phyloP scores from a whole-genome alignment of 2,113 vertebrate genomes.

The Boulengeromyrus knoepffleri region DNA sequence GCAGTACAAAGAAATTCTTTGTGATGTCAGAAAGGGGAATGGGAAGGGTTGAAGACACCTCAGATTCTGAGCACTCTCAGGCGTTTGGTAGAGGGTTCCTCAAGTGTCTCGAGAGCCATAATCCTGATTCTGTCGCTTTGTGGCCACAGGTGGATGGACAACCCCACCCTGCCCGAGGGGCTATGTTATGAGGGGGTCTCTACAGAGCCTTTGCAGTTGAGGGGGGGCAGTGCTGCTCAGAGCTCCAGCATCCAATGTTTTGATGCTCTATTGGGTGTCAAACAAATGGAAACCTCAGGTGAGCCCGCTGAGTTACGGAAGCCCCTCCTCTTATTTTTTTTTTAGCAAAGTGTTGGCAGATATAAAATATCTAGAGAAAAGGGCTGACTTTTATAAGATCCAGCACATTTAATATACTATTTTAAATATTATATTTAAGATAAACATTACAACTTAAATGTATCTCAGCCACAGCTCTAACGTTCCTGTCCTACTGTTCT shows the following conservation, averaged over 20 bases:
- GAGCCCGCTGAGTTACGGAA: not conserved
- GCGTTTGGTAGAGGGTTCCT: conserved; percentile 25
- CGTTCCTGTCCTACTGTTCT: too few relatives aligned
- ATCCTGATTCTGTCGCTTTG: not conserved
- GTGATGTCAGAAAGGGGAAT: too few relatives aligned
- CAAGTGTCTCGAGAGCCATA: not conserved
- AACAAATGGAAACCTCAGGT: conserved; percentile 46
- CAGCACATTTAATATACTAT: not conserved
- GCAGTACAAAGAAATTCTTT: too few relatives aligned
- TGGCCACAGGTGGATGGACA: conserved; percentile 56
- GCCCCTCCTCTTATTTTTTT: not conserved
- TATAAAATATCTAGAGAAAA: not conserved
- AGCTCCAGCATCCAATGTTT: conserved; percentile 66
- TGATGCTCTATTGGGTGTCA: conserved; percentile 54
- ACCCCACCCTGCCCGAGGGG: conserved; percentile 46
- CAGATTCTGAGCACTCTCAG: too few relatives aligned
- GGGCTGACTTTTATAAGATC: not conserved
- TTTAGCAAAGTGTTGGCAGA: conserved; percentile 12
- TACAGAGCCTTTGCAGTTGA: conserved; percentile 43
- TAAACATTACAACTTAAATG: not conserved
- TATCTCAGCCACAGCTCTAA: conserved; percentile 22
- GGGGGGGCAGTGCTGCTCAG: conserved; percentile 64
- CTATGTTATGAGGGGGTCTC: conserved; percentile 62
- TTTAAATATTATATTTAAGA: too few relatives aligned
- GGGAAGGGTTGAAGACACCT: too few relatives aligned